Evolutionary conservation across 1,140 invertebrate species (phyloP).

Genomic region (Cryptotermes secundus): DNA sequence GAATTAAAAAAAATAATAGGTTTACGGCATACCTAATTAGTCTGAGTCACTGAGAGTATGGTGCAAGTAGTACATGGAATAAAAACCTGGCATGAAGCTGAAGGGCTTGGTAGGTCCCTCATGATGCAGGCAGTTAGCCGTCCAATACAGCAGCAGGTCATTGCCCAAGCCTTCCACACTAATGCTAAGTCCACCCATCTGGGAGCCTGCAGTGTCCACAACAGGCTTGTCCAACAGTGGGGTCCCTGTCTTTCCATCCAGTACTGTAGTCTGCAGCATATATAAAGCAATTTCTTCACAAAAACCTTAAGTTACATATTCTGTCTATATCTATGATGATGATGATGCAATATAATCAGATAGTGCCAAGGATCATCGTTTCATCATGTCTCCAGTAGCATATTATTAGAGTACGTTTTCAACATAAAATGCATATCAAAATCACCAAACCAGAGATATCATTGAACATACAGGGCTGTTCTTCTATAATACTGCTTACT

Average conservation of each 20-base stretch:
- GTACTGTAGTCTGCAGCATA: constrained; percentile 56
- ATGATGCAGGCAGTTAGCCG: constrained; percentile 61
- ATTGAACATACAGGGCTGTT: too few species aligned
- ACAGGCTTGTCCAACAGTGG: constrained; percentile 52
- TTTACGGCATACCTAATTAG: background rate
- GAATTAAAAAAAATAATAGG: too few species aligned
- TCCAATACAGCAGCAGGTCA: constrained; percentile 76
- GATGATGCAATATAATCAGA: too few species aligned
- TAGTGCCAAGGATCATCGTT: too few species aligned
- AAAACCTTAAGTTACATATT: too few species aligned
- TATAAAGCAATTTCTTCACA: too few species aligned
- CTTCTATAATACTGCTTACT: too few species aligned
- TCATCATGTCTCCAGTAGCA: too few species aligned
- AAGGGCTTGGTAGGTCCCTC: constrained; percentile 50
- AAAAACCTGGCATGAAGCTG: constrained; percentile 49
- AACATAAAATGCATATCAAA: too few species aligned
- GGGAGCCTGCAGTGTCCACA: constrained; percentile 64
- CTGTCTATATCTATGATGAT: too few species aligned
- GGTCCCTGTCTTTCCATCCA: constrained; percentile 58
- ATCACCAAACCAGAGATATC: too few species aligned
- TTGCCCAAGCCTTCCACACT: constrained; percentile 64
- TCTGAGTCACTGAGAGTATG: background rate
- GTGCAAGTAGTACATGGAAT: background rate
- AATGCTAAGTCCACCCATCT: constrained; percentile 65
- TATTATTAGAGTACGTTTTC: too few species aligned